Percentiles rank a stretch among this genome's conserved stretches.
Evolutionary conservation across 92 coral and sea anemone species (phyloP).

Genomic region (Chrysogorgia sp.): DNA sequence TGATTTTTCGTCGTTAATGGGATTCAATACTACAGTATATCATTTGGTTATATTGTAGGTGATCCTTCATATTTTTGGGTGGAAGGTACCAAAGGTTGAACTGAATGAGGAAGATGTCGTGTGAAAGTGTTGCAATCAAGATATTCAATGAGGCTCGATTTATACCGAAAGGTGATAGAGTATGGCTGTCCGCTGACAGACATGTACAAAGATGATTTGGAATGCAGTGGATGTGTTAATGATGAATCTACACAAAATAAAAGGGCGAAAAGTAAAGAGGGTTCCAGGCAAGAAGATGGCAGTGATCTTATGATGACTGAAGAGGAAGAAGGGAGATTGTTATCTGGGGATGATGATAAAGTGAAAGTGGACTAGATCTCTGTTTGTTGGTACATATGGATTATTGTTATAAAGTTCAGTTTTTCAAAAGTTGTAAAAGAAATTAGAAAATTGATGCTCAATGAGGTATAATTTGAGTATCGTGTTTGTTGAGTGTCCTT

Average conservation of each 20-base stretch:
- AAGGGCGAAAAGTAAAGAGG: neutral
- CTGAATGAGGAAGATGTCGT: neutral
- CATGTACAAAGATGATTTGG: no score
- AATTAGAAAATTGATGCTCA: no score
- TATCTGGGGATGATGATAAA: neutral
- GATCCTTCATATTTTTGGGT: neutral
- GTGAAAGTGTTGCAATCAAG: neutral
- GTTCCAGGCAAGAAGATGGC: no score
- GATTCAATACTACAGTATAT: no score
- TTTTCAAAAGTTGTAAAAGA: no score
- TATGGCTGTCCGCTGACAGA: neutral
- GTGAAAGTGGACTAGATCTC: no score
- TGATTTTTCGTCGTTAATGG: neutral
- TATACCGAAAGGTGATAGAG: slow-evolving; percentile 1
- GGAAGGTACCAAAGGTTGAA: neutral
- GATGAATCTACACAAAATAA: neutral
- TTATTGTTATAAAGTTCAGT: no score
- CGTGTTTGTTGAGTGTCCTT: no score
- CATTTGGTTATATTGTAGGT: neutral
- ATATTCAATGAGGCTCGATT: neutral
- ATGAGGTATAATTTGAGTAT: no score
- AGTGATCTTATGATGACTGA: neutral
- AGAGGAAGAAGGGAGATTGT: neutral
- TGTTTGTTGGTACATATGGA: no score
- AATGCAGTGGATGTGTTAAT: neutral